Base-by-base conservation (phyloP, 2,797 vertebrate genomes). In the Gymnoscopelus braueri region DNA sequence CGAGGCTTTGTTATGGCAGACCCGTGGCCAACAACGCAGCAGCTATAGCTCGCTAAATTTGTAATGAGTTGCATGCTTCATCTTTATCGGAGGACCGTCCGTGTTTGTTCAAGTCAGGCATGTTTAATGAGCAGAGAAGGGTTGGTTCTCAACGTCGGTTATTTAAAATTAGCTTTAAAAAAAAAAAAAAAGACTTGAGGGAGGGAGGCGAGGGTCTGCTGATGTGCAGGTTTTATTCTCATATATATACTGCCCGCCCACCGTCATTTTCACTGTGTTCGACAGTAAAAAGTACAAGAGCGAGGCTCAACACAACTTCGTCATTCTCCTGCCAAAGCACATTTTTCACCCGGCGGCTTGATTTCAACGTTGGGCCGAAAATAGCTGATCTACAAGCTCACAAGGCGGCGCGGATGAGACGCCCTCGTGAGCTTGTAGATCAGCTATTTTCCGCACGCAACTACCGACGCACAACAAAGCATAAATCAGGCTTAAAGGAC, bases 161-260 rank as follows among this genome's bases (percentile, higher is more conserved):
- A 82, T 73, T 82, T 84, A 89, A 87, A 88, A 86, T 88, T 86
- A 87, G 78, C 85, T 50, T 14, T 19, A 19, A 19, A 19, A 19
- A 19, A 19, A 19, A 19, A 19, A 44, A 44, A 44, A 65, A 68
- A 72, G 79, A 71, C 84, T 75, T 15, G 0, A 10, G 78, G 72
- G 39, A 13, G 47, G 44, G 12, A 23, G 12, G 2, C 15, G 8
- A n/a, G 71, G 6, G 66, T 71, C 54, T 69, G 83, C 80, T 86
- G 83, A 86, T 3, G 71, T 67, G 47, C 78, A 75, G 54, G 60
- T 85, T 85, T 74, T 67, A 44, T 44, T 44, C 39, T 44, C 39
- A 44, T 44, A 10, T 8, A 19, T 29, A 4, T 29, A 29, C 26
- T 29, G 60, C 32, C 49, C 19, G n/a, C 68, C 65, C 65, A 50